Conservation (phyloP, 2,113 vertebrate genomes). For the Sigmodon hispidus region DNA sequence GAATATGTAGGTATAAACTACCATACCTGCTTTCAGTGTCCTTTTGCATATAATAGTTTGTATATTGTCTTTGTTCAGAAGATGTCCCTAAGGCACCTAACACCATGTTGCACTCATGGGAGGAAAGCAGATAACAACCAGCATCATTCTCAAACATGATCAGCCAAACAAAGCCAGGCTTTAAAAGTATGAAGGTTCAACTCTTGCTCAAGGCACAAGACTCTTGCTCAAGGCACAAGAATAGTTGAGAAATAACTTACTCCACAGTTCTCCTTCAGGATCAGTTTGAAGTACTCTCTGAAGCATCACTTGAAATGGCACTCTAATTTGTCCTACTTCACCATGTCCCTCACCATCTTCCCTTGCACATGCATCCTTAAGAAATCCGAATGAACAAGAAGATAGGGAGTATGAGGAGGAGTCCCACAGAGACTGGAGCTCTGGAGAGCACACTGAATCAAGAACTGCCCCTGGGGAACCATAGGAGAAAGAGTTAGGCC, state of each 20-base stretch:
- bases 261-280: not conserved
- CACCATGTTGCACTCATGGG: not conserved
- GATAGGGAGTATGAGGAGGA: too few species aligned
- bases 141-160: not conserved
- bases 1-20: not conserved
- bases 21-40: not conserved
- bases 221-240: not conserved
- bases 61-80: conserved; percentile 2
- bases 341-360: not conserved
- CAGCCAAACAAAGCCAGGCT: not conserved
- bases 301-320: not conserved
- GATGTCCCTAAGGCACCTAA: not conserved
- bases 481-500: too few species aligned
- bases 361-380: not conserved
- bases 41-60: not conserved
- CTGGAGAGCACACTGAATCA: too few species aligned
- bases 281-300: not conserved
- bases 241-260: not conserved
- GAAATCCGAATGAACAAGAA: too few species aligned
- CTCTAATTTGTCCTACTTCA: not conserved
- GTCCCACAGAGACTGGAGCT: too few species aligned
- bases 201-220: not conserved
- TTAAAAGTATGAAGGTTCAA: not conserved
- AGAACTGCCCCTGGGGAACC: too few species aligned
- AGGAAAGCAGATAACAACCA: not conserved